Base-by-base conservation (phyloP, 23 tunicate genomes). In the Styela plicata region DNA sequence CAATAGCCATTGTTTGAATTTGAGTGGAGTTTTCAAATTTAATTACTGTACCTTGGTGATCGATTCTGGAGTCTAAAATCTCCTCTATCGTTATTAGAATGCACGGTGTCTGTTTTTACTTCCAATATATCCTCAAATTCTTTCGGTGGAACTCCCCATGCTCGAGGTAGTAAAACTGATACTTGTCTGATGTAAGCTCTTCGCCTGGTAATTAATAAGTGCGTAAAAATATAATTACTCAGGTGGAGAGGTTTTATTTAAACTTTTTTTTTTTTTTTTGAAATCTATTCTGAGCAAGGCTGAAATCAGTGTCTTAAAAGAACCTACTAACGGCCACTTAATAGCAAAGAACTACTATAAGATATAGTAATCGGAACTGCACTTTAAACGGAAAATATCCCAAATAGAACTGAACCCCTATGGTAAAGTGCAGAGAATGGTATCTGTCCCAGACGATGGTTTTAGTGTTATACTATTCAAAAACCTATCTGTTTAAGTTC, bases 181-280 rank as follows among this genome's bases (percentile, higher is more conserved):
- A 91, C 89, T 34, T 86, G 36, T 34, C 90, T 81, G 26, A 91
- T 78, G 36, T 82, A 91, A 23, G 97, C 97, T 34, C 90, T 79
- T 26, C 74, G 70, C 63, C 96, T 90, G 74, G n/a, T n/a, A n/a
- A n/a, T n/a, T n/a, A n/a, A n/a, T 25, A 80, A 62, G 63, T 16
- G 27, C 24, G 27, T 21, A 61, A 19, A 61, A 19, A 61, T 19
- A 21, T 21, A 19, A 61, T 21, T 21, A 21, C 20, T 21, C 21
- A 19, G 19, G 64, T 61, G 64, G 20, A 61, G n/a, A n/a, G n/a
- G n/a, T n/a, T n/a, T n/a, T n/a, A n/a, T n/a, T n/a, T n/a, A n/a
- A n/a, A n/a, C n/a, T n/a, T n/a, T n/a, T n/a, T n/a, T n/a, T n/a
- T n/a, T n/a, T n/a, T n/a, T n/a, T n/a, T n/a, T n/a, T n/a, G n/a